Conservation (phyloP, 2,888 invertebrate genomes). For the Scaptomyza polygonia region DNA sequence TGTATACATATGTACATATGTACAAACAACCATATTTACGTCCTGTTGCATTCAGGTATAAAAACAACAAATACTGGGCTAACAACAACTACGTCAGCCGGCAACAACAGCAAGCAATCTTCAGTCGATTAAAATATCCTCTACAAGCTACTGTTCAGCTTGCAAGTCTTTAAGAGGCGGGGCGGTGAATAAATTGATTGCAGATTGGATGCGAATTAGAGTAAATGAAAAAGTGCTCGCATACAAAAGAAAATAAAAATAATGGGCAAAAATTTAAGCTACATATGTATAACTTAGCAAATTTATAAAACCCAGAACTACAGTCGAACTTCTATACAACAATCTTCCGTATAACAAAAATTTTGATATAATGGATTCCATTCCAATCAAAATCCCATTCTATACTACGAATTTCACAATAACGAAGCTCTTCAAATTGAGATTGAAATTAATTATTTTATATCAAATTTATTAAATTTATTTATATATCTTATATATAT, state of each 20-base stretch:
- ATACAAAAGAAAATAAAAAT: neutral
- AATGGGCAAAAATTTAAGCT: neutral
- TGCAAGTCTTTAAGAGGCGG: slow-evolving; percentile 1
- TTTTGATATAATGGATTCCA: too few species aligned
- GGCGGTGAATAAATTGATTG: slow-evolving; percentile 19
- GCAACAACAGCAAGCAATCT: slow-evolving; percentile 5
- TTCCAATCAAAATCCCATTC: too few species aligned
- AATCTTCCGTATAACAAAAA: too few species aligned
- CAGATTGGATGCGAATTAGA: slow-evolving; percentile 6
- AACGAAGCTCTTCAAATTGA: too few species aligned
- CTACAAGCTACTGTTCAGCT: slow-evolving; percentile 10
- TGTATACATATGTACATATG: neutral
- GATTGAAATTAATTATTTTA: too few species aligned
- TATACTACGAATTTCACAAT: too few species aligned
- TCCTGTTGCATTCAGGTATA: neutral
- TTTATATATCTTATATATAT: neutral
- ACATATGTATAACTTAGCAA: neutral
- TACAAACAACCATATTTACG: neutral
- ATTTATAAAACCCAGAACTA: neutral
- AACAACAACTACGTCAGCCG: neutral
- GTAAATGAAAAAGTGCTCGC: slow-evolving; percentile 3
- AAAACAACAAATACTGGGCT: neutral
- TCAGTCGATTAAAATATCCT: slow-evolving; percentile 12
- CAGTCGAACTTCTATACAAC: too few species aligned
- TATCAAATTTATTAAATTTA: neutral